phyloP scores from a whole-genome alignment of 1,140 invertebrate genomes.

The Choristoneura fumiferana region DNA sequence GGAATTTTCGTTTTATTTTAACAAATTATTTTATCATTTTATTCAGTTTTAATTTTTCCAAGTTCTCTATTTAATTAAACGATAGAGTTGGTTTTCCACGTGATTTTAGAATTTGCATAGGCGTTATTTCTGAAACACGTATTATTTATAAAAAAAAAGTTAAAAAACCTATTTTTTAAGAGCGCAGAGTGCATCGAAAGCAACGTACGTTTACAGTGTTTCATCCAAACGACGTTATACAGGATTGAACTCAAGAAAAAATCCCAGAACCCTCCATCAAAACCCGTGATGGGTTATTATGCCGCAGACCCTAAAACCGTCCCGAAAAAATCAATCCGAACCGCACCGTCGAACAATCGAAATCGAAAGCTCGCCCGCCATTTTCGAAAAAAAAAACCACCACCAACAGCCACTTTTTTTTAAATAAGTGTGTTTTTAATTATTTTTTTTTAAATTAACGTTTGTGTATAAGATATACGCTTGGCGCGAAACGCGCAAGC shows the following conservation, averaged over 20 bases:
- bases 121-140: not conserved
- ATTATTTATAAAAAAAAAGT: not conserved
- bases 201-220: too few species aligned
- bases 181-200: too few species aligned
- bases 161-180: too few species aligned
- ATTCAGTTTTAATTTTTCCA: not conserved
- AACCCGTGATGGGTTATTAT: too few species aligned
- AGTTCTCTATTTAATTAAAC: not conserved
- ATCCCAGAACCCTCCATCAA: too few species aligned
- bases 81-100: not conserved
- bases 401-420: not conserved
- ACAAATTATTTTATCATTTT: not conserved
- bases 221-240: conserved; percentile 7
- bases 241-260: too few species aligned
- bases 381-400: not conserved
- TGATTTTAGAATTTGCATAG: not conserved
- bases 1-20: not conserved
- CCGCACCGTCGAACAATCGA: not conserved
- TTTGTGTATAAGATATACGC: not conserved
- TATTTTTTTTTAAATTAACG: not conserved
- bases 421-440: not conserved
- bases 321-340: conserved; percentile 5
- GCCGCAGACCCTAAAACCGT: conserved; percentile 3
- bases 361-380: not conserved
- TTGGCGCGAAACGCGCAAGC: not conserved